phyloP scores from a whole-genome alignment of 2,888 invertebrate genomes.

The Spilarctia lutea region DNA sequence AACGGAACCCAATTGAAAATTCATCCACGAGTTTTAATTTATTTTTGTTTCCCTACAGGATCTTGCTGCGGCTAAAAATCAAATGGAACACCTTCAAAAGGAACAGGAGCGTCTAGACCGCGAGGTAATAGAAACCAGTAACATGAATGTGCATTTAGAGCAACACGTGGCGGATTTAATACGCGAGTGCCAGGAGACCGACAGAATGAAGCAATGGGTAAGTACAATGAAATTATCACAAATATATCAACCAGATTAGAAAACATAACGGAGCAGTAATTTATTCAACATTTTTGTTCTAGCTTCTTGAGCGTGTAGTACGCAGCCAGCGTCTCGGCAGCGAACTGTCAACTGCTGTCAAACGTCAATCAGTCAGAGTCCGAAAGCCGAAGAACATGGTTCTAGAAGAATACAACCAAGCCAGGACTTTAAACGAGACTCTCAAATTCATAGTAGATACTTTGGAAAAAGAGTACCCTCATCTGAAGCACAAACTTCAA shows the following conservation, averaged over 20 bases:
- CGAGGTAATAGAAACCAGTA: conserved; percentile 62
- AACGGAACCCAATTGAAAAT: neutral
- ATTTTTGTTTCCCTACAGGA: conserved; percentile 57
- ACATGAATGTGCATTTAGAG: conserved; percentile 70
- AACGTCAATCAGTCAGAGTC: conserved; percentile 71
- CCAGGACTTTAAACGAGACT: conserved; percentile 86
- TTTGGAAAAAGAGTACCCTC: conserved; percentile 88
- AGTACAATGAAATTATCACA: conserved; percentile 23
- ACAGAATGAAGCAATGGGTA: conserved; percentile 78
- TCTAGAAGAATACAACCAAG: conserved; percentile 86
- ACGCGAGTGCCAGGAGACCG: conserved; percentile 68
- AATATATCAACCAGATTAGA: neutral
- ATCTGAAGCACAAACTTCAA: conserved; percentile 73
- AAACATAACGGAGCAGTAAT: neutral
- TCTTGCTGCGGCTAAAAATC: conserved; percentile 66
- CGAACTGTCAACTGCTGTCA: conserved; percentile 84
- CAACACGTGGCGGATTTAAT: conserved; percentile 73
- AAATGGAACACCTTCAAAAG: conserved; percentile 62
- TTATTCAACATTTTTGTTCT: conserved; percentile 24
- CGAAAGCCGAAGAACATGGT: conserved; percentile 81
- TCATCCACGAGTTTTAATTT: neutral
- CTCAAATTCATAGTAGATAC: conserved; percentile 86
- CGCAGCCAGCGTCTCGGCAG: conserved; percentile 90
- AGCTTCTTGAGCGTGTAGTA: conserved; percentile 87
- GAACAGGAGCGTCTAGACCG: conserved; percentile 71